A percentile compares a stretch with the other conserved stretches of the same genome.
phyloP scores from a whole-genome alignment of 2,888 invertebrate genomes.

The Drosophila multiciliata region DNA sequence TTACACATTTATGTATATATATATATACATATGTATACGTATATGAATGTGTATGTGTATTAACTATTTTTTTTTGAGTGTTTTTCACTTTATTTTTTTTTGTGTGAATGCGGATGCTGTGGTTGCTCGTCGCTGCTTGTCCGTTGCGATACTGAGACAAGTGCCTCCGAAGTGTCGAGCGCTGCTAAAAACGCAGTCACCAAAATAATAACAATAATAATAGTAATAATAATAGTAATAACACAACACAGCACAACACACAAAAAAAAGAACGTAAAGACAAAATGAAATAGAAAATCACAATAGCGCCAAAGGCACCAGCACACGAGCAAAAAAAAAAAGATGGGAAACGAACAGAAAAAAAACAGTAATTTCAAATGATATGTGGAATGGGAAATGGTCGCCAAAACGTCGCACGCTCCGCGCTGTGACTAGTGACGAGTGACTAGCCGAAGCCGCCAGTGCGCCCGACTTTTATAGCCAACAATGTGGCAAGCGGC shows the following conservation, averaged over 20 bases:
- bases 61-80: not conserved
- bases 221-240: conserved; percentile 16
- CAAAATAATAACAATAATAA: conserved; percentile 20
- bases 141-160: conserved; percentile 62
- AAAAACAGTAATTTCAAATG: conserved; percentile 25
- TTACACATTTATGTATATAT: conserved; percentile 6
- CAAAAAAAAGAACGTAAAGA: conserved; percentile 9
- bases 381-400: conserved; percentile 53
- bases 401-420: conserved; percentile 53
- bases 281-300: conserved; percentile 11
- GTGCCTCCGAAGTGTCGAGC: conserved; percentile 29
- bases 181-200: conserved; percentile 13
- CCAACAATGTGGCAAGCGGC: conserved; percentile 56
- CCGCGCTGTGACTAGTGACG: conserved; percentile 53
- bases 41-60: not conserved
- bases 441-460: conserved; percentile 57
- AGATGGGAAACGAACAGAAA: conserved; percentile 6
- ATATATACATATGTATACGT: not conserved
- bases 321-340: conserved; percentile 17
- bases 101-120: conserved; percentile 27
- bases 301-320: conserved; percentile 16
- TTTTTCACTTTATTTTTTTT: not conserved
- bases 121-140: conserved; percentile 69
- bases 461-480: conserved; percentile 74
- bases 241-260: conserved; percentile 15